phyloP scores from a whole-genome alignment of 2,888 invertebrate species.

The Crepidodera aurea region DNA sequence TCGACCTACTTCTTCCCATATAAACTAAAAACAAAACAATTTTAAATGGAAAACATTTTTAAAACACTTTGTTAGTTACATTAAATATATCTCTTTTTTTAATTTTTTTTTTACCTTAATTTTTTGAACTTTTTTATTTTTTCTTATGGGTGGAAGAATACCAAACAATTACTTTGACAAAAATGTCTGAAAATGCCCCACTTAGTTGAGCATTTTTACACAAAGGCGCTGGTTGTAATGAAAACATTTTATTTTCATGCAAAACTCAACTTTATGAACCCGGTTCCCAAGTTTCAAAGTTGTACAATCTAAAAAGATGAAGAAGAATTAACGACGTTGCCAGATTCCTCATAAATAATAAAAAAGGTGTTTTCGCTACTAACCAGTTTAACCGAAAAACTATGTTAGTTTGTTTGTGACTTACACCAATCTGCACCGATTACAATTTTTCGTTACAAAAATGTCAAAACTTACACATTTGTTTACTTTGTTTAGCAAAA shows the following conservation, averaged over 20 bases:
- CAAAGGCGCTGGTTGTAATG: constrained; percentile 53
- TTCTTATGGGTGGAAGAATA: constrained; percentile 48
- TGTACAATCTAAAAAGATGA: constrained; percentile 12
- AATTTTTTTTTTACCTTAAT: constrained; percentile 45
- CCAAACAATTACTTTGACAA: constrained; percentile 43
- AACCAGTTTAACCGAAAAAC: too few relatives aligned
- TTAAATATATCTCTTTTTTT: constrained; percentile 37
- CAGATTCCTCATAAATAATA: neutral
- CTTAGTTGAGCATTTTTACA: constrained; percentile 59
- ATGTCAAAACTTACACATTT: too few relatives aligned
- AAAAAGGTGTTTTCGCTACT: neutral
- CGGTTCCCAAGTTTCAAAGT: constrained; percentile 38
- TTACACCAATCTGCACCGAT: too few relatives aligned
- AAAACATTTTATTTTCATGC: constrained; percentile 32
- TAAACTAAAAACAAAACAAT: constrained; percentile 38
- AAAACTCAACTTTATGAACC: constrained; percentile 33
- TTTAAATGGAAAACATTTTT: neutral
- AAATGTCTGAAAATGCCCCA: constrained; percentile 55
- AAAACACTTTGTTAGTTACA: constrained; percentile 7
- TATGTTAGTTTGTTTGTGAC: too few relatives aligned
- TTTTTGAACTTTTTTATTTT: constrained; percentile 47
- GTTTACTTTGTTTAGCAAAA: too few relatives aligned
- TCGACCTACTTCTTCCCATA: constrained; percentile 66
- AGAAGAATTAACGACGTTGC: neutral
- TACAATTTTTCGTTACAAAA: too few relatives aligned